Percentiles rank a stretch among this genome's conserved stretches.
Conservation (phyloP, 37 sponge, comb jelly and placozoan genomes). For the Haliclona indistincta region DNA sequence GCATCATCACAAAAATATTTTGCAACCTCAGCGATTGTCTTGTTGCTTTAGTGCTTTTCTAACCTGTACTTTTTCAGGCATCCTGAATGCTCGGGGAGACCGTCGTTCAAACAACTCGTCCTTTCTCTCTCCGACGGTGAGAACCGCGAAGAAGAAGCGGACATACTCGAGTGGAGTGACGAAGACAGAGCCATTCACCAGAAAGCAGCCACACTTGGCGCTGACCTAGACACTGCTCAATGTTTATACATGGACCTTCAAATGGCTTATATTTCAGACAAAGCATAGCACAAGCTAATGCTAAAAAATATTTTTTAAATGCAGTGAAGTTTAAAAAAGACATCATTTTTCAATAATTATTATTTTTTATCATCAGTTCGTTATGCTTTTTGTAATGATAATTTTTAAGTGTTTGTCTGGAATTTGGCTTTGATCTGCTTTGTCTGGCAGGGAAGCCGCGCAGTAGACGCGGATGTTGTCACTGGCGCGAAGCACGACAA, state of each 20-base stretch:
- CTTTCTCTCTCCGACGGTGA: not conserved
- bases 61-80: conserved; percentile 22
- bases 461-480: no score
- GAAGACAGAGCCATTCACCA: conserved; percentile 19
- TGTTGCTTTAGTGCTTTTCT: no score
- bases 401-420: no score
- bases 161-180: conserved; percentile 40
- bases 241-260: conserved; percentile 32
- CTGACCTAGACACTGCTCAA: conserved; percentile 14
- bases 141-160: not conserved
- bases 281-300: not conserved
- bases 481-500: no score
- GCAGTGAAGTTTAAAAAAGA: not conserved
- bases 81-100: conserved; percentile 20
- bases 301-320: not conserved
- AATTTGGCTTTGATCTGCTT: no score
- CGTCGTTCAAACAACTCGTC: conserved; percentile 16
- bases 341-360: no score
- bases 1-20: no score
- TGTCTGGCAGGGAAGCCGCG: no score
- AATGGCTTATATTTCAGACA: not conserved
- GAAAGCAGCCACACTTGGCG: conserved; percentile 20
- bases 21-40: no score
- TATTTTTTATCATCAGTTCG: no score
- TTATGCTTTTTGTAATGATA: no score